These are phyloP conservation scores for Lerista edwardsae DNA, from an alignment of 2,797 vertebrate genomes.

Conservation along the genomic window DNA sequence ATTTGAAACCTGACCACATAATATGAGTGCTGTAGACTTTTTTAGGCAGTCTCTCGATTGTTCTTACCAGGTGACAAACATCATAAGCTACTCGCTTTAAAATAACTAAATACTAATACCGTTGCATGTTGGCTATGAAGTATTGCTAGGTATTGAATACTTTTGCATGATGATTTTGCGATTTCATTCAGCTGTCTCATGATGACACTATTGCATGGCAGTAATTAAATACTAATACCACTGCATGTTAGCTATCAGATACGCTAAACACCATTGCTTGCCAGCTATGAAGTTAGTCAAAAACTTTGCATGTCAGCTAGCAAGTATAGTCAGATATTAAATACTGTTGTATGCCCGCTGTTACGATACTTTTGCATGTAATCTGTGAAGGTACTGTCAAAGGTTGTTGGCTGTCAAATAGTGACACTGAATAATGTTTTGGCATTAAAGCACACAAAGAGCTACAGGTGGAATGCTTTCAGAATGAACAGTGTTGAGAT, in stretches of 20 bases:
- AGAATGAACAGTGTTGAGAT: not conserved
- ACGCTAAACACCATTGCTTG: not conserved
- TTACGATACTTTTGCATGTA: not conserved
- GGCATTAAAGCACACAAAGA: not conserved
- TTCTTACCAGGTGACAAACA: not conserved
- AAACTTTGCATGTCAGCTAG: not conserved
- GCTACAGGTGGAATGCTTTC: not conserved
- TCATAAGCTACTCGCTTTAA: not conserved
- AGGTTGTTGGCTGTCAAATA: not conserved
- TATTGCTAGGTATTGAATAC: not conserved
- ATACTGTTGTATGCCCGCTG: not conserved
- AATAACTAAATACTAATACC: not conserved
- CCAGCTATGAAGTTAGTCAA: not conserved
- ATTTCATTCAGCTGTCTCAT: not conserved
- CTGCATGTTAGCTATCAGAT: not conserved
- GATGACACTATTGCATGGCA: not conserved
- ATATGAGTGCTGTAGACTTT: not conserved
- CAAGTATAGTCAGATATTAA: not conserved
- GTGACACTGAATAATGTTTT: not conserved
- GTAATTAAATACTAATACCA: not conserved
- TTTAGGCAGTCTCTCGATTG: not conserved
- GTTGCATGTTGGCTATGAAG: conserved; percentile 4
- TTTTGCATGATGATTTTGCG: not conserved
- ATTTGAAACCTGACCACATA: not conserved
- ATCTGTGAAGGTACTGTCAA: not conserved